Base-by-base conservation (phyloP, 1,140 invertebrate genomes). In the Arctopsyche grandis region DNA sequence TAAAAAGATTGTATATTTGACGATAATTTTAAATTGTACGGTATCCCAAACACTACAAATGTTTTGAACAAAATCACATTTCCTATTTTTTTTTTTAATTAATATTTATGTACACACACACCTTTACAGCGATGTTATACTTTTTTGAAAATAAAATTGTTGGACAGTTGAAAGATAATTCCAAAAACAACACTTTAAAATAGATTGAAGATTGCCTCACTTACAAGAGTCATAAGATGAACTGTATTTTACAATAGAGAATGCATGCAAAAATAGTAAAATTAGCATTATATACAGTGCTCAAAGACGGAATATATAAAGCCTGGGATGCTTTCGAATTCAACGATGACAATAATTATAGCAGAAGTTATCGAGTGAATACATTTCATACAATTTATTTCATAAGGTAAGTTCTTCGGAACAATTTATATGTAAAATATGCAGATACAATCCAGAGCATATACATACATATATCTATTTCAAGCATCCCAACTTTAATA, bases 191-290 rank as follows among this genome's bases (percentile, higher is more conserved):
- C 29, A 38, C 29, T n/a, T n/a, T 38, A 38, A 38, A 38, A 38
- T 16, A 52, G 3, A 14, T 14, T 5, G 16, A 3, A 52, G 16
- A 52, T 16, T 14, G 48, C 48, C 10, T 52, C 48, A 52, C 24
- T 26, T 14, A 66, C 7, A 26, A 22, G 24, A 24, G 22, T 56
- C 44, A 46, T 29, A 74, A 24, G 22, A 74, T 74, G 22, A 71
- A 71, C 44, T 44, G 43, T 71, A 74, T 56, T 66, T 66, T 76
- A 76, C 43, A 76, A 44, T 56, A 76, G 74, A 63, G 21, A 66
- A 56, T 76, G 74, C 74, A 76, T 76, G 74, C 74, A 76, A 76
- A 76, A 76, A 76, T 76, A 76, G 7, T 63, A 76, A 76, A 48
- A 76, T 76, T 74, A 76, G 74, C 74, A 76, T 63, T 56, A 75